Evolutionary conservation across 2,888 invertebrate species (phyloP).

Genomic region (Sycophila texana): DNA sequence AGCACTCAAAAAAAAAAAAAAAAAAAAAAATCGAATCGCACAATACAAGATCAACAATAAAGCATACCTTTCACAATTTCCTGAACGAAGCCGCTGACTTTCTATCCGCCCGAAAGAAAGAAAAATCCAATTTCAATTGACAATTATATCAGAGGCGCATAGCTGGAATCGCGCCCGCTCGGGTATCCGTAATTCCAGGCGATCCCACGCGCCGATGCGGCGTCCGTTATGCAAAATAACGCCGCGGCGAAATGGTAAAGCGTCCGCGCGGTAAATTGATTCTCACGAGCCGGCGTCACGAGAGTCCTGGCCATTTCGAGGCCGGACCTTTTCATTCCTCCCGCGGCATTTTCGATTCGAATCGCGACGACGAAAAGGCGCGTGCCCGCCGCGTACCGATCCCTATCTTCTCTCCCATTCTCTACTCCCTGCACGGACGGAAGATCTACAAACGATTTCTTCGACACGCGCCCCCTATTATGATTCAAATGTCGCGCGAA

Average conservation of each 20-base stretch:
- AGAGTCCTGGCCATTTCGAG: conserved; percentile 13
- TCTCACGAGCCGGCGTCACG: conserved; percentile 46
- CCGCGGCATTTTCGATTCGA: background rate
- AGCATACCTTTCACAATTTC: too few species aligned
- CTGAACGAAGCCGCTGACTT: too few species aligned
- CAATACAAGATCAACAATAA: too few species aligned
- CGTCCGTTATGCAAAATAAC: conserved; percentile 50
- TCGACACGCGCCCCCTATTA: background rate
- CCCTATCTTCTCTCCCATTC: conserved; percentile 12
- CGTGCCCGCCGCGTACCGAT: background rate
- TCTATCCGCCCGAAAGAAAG: too few species aligned
- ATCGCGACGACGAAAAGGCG: background rate
- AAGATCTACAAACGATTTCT: background rate
- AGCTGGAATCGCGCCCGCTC: background rate
- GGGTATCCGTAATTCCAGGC: conserved; percentile 26
- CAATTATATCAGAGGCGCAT: conserved; percentile 4
- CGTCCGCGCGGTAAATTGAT: conserved; percentile 47
- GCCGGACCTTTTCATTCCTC: background rate
- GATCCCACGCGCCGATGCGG: conserved; percentile 5
- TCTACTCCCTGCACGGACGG: background rate
- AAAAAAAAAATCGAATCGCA: too few species aligned
- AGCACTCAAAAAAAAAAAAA: too few species aligned
- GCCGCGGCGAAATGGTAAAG: conserved; percentile 38
- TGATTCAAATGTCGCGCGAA: conserved; percentile 37
- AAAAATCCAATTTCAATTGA: conserved; percentile 4